These are phyloP conservation scores for Noctua comes DNA, from an alignment of 2,888 invertebrate species.

Conservation along the genomic window DNA sequence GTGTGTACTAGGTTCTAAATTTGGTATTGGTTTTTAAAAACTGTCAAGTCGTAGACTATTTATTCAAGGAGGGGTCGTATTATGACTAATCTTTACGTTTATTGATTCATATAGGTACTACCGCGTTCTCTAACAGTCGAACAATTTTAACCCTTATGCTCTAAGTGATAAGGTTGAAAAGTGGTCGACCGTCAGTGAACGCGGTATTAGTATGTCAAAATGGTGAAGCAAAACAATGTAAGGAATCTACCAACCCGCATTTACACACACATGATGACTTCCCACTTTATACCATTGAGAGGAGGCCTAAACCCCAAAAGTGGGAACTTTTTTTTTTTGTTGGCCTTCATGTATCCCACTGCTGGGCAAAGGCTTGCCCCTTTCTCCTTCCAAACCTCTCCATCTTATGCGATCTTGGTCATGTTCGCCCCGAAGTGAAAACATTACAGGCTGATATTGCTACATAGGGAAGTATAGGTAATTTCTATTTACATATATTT, in stretches of 20 bases:
- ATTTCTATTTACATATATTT: no score
- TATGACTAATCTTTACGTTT: background rate
- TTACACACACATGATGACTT: background rate
- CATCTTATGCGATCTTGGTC: no score
- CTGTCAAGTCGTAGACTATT: no score
- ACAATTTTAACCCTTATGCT: no score
- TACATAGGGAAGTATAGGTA: background rate
- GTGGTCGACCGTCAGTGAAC: no score
- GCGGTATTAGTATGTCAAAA: background rate
- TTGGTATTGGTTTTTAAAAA: background rate
- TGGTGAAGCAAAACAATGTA: background rate
- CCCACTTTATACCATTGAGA: background rate
- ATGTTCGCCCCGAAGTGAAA: background rate
- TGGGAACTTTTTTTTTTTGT: background rate
- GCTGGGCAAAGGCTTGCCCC: no score
- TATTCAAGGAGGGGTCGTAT: no score
- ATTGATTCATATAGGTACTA: background rate
- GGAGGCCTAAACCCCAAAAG: background rate
- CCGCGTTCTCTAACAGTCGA: no score
- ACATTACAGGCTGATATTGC: background rate
- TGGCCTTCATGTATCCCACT: no score
- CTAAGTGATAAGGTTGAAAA: no score
- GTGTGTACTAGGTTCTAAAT: background rate
- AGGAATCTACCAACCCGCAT: background rate
- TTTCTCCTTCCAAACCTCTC: no score